Conservation (phyloP, 2,113 vertebrate species). For the Lipotes vexillifer region DNA sequence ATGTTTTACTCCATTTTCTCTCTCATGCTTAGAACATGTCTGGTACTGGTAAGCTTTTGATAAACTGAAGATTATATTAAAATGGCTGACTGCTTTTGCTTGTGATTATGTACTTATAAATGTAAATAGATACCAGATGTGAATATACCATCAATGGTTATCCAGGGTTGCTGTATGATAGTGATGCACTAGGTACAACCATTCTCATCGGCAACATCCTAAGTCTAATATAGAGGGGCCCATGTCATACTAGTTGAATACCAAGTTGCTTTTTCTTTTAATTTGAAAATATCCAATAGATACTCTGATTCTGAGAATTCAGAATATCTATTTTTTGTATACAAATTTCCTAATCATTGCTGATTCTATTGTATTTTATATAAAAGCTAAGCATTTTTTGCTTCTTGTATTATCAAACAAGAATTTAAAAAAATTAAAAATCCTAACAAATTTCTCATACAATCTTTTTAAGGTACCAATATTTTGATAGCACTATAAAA, state of each 20-base stretch:
- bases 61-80: background rate
- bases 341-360: background rate
- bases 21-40: background rate
- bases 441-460: background rate
- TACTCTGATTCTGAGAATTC: background rate
- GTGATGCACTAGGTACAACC: background rate
- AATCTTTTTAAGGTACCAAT: background rate
- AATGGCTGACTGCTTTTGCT: background rate
- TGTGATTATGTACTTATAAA: background rate
- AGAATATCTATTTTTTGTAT: background rate
- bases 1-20: background rate
- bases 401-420: background rate
- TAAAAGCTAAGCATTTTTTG: background rate
- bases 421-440: background rate
- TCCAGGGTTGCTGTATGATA: background rate
- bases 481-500: background rate
- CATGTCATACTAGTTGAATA: background rate
- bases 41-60: background rate
- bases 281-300: background rate
- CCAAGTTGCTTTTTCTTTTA: background rate
- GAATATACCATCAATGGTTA: background rate
- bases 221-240: background rate
- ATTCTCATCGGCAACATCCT: background rate
- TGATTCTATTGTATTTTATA: background rate
- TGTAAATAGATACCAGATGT: background rate